Percentiles rank a stretch among this genome's conserved stretches.
Evolutionary conservation across 2,888 invertebrate genomes (phyloP).

Genomic region (Notodonta dromedarius): DNA sequence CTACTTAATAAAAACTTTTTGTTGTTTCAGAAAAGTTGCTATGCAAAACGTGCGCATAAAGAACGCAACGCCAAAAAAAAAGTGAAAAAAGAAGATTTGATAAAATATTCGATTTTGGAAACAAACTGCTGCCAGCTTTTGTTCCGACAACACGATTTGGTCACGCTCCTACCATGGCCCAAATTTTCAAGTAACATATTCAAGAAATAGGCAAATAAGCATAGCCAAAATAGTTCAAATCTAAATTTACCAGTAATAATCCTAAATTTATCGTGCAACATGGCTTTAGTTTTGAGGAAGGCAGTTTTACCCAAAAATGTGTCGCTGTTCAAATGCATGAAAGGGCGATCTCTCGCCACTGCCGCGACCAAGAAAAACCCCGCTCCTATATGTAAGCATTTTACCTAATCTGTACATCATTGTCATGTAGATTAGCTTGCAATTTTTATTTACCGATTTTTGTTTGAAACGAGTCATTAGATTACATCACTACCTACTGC

Average conservation of each 20-base stretch:
- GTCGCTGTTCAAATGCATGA: constrained; percentile 66
- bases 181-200: constrained; percentile 66
- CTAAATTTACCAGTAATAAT: constrained; percentile 11
- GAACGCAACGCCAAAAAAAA: constrained; percentile 14
- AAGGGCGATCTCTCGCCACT: constrained; percentile 57
- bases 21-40: constrained; percentile 12
- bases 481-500: not conserved
- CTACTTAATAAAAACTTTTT: constrained; percentile 12
- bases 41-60: not conserved
- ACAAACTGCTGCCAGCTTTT: constrained; percentile 44
- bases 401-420: not conserved
- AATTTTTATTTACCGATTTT: not conserved
- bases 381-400: constrained; percentile 61
- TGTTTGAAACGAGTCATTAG: not conserved
- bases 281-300: constrained; percentile 72
- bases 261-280: constrained; percentile 42
- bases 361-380: constrained; percentile 55
- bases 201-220: constrained; percentile 48
- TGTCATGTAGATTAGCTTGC: not conserved
- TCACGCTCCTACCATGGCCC: constrained; percentile 61
- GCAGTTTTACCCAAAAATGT: constrained; percentile 64
- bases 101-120: constrained; percentile 47
- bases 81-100: constrained; percentile 43
- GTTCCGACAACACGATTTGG: constrained; percentile 50
- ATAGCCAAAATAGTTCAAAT: constrained; percentile 26